Conservation (phyloP, 2,113 vertebrate genomes). For the Labeo catla region DNA sequence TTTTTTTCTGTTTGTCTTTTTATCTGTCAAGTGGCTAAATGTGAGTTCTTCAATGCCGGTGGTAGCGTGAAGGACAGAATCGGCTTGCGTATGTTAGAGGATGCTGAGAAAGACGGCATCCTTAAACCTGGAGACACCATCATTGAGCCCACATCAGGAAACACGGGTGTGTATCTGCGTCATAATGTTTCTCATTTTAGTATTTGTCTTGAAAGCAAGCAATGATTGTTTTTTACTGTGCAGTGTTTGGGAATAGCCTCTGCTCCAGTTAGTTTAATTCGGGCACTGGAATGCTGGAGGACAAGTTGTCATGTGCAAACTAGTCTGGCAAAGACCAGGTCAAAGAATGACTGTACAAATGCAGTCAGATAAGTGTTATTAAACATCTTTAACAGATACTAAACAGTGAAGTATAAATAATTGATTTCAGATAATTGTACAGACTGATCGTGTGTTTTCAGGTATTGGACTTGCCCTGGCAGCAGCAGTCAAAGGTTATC, state of each 20-base stretch:
- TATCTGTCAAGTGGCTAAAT: constrained; percentile 88
- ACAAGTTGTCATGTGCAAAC: neutral
- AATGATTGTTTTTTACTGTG: neutral
- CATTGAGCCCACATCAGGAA: constrained; percentile 55
- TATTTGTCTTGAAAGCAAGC: neutral
- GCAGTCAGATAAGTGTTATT: neutral
- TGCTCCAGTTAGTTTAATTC: neutral
- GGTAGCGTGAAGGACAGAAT: constrained; percentile 97
- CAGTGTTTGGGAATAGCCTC: neutral
- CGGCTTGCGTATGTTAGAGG: constrained; percentile 93
- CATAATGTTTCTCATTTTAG: neutral
- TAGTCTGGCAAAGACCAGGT: neutral
- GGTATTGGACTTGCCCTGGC: constrained; percentile 84
- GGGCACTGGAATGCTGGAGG: neutral
- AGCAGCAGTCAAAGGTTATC: constrained; percentile 95
- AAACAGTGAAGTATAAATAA: neutral
- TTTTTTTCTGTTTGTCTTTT: constrained; percentile 29
- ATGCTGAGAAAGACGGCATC: constrained; percentile 84
- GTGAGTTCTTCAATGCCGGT: constrained; percentile 93
- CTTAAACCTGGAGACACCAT: constrained; percentile 89
- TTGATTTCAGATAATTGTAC: neutral
- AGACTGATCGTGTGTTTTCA: constrained; percentile 17
- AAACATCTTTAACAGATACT: neutral
- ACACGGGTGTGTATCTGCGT: constrained; percentile 51
- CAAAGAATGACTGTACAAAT: neutral